Evolutionary conservation across 2,888 invertebrate species (phyloP).

Genomic region (Anorthoa munda): DNA sequence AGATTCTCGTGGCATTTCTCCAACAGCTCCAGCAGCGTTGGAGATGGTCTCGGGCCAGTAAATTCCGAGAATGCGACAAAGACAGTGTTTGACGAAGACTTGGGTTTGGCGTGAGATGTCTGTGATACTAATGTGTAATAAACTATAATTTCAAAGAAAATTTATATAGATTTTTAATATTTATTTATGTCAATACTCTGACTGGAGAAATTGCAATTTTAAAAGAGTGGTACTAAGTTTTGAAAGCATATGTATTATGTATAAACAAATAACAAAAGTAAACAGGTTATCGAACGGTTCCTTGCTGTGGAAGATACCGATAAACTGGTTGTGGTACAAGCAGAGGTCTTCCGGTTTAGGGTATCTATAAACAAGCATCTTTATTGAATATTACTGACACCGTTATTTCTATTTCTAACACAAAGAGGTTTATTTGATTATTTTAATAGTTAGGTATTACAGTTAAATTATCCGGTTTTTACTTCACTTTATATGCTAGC

Average conservation of each 20-base stretch:
- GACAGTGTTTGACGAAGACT: no score
- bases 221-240: no score
- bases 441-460: conserved; percentile 9
- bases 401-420: conserved; percentile 62
- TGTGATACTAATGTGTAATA: no score
- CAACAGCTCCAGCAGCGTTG: no score
- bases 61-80: no score
- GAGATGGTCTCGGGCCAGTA: no score
- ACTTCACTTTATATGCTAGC: not conserved
- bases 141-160: no score
- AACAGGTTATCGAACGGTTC: conserved; percentile 53
- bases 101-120: no score
- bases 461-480: conserved; percentile 25
- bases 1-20: no score
- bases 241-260: not conserved
- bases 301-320: conserved; percentile 68
- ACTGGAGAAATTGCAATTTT: no score
- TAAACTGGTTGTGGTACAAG: conserved; percentile 70
- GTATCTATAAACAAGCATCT: conserved; percentile 46
- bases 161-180: no score
- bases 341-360: conserved; percentile 70
- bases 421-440: conserved; percentile 34
- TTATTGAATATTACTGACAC: conserved; percentile 59
- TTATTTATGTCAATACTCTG: no score
- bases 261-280: conserved; percentile 24